Evolutionary conservation across 2,888 invertebrate genomes (phyloP), one percentile per base, ranked within the genome.

Genomic region (Campaea margaritaria): DNA sequence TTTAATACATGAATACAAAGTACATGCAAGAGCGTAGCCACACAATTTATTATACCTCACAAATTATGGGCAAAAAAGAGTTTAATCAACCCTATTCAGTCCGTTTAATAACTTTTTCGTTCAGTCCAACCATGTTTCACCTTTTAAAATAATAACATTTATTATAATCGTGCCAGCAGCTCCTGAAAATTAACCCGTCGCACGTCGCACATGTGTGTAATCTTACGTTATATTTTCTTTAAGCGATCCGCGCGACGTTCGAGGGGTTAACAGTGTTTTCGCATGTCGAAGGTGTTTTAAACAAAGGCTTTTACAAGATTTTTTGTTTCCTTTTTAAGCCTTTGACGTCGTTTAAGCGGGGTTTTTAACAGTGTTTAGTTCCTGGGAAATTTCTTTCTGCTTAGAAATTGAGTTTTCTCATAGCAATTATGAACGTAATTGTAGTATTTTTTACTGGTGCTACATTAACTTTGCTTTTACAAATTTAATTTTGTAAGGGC

Each of bases 221-320:
- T 21, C 21, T 21, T 21, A 3, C 5, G 21, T 21, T 21, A n/a
- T n/a, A n/a, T n/a, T n/a, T n/a, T n/a, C n/a, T n/a, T 21, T 21
- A 21, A 21, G 5, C 21, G 2, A 5, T 21, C 21, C 21, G 5
- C 21, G 21, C 21, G 21, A 21, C 21, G 21, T 21, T 21, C 21
- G 21, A 5, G 21, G 21, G 66, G 69, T 68, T 69, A 68, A 72
- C 65, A 69, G 46, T 45, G 56, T 62, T 76, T 70, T 80, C 65
- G 78, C 81, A 76, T 76, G 74, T 70, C 70, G 54, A 68, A 70
- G 58, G 72, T 72, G 74, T 73, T 79, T 72, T 56, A 65, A 72
- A 76, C 72, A 75, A 71, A 70, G 72, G 68, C 61, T 73, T 69
- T 67, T 68, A 60, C 60, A 53, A 55, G 31, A 5, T 41, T 50